Percentiles rank a stretch among this genome's conserved stretches.
These are phyloP conservation scores for Sphecodes monilicornis DNA, from an alignment of 2,888 invertebrate genomes.

Conservation along the genomic window DNA sequence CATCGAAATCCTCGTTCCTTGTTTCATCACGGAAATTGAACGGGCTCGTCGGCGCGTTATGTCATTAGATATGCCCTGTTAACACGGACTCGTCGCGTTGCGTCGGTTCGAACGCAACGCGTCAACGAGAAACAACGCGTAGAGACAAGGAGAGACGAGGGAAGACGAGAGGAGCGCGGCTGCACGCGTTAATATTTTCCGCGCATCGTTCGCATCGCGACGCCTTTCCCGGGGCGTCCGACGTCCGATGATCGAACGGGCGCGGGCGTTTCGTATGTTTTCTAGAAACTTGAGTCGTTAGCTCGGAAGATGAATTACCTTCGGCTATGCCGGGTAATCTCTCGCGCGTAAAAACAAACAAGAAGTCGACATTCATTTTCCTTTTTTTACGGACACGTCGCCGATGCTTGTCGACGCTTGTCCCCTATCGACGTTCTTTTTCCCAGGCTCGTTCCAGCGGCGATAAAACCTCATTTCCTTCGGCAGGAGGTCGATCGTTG, in stretches of 20 bases:
- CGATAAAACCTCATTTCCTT: conserved; percentile 10
- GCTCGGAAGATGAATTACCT: conserved; percentile 27
- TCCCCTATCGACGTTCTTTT: conserved; percentile 10
- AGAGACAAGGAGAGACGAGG: background rate
- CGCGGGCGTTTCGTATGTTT: conserved; percentile 21
- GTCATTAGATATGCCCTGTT: conserved; percentile 27
- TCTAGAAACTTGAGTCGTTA: conserved; percentile 29
- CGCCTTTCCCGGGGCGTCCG: background rate
- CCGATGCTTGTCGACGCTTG: background rate
- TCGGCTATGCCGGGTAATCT: conserved; percentile 4
- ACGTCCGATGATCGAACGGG: conserved; percentile 15
- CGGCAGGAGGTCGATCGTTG: conserved; percentile 13
- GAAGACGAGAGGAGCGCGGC: background rate
- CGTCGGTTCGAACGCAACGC: background rate
- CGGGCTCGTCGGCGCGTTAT: background rate
- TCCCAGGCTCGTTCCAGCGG: background rate
- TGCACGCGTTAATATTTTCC: conserved; percentile 44
- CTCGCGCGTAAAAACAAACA: background rate
- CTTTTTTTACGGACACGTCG: background rate
- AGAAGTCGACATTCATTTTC: background rate
- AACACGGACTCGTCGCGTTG: background rate
- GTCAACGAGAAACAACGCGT: background rate
- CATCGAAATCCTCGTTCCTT: conserved; percentile 29
- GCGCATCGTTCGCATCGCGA: conserved; percentile 1
- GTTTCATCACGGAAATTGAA: conserved; percentile 36